Evolutionary conservation across 2,888 invertebrate genomes (phyloP), one percentile per base, ranked within the genome.

Genomic region (Nemoura dubitans): DNA sequence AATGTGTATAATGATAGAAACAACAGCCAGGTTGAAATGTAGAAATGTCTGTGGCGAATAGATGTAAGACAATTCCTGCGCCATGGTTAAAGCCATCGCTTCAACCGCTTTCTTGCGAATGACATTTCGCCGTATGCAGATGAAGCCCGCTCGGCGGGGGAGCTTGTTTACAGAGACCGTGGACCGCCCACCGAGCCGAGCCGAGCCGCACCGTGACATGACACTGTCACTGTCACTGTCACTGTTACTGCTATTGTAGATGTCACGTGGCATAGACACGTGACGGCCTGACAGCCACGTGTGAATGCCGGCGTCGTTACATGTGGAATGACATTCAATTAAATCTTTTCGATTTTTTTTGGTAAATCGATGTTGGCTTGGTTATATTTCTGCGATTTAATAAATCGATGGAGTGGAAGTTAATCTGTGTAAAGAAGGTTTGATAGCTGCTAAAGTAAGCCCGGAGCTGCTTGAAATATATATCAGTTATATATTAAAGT

Each of bases 121-220:
- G 78, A 78, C 78, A 78, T 78, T 10, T 26, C 5, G 10, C 26
- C 14, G 26, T 78, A 78, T 78, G 78, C 78, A 78, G 78, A 78
- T 78, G 78, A 78, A 26, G 26, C 25, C 21, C 10, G 10, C 78
- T 2, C 78, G 5, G 26, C 78, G 28, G 26, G 21, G 27, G 27
- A 25, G 27, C 78, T 26, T 26, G 78, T 26, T 27, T 78, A 26
- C 78, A 78, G 27, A 26, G 2, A n/a, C 3, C 28, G n/a, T 78
- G 78, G 78, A 78, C 78, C 78, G 26, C 78, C 78, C 14, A 78
- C 78, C 0, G 78, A 21, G 27, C n/a, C 28, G 78, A 26, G 0
- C 26, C 27, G 21, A 76, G n/a, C n/a, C 26, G 10, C 7, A 7
- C 26, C 26, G 78, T 78, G 25, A 78, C 25, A 78, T 3, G 78